Percentiles rank a stretch among this genome's conserved stretches.
These are phyloP conservation scores for Chromobotia macracanthus DNA, from an alignment of 2,797 vertebrate species.

Conservation along the genomic window DNA sequence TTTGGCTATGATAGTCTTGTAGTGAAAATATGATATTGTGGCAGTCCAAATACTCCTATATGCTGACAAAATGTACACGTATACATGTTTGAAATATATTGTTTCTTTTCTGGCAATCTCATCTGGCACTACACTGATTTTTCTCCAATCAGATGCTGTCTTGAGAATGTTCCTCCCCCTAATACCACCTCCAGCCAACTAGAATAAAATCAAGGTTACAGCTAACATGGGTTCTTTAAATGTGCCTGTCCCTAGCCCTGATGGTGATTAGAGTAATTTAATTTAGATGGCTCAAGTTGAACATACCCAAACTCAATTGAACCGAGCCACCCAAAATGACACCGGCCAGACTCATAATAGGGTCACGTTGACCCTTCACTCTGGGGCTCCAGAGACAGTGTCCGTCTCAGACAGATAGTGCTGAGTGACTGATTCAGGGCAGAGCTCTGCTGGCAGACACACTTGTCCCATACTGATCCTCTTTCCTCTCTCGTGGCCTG, in stretches of 20 bases:
- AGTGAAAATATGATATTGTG: no score
- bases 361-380: constrained; percentile 37
- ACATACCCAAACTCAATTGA: constrained; percentile 16
- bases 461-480: constrained; percentile 28
- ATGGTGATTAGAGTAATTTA: neutral
- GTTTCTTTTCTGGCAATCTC: neutral
- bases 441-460: constrained; percentile 46
- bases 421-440: constrained; percentile 60
- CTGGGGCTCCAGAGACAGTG: constrained; percentile 41
- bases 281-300: constrained; percentile 1
- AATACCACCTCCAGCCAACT: neutral
- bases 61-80: neutral
- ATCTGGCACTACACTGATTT: neutral
- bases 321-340: constrained; percentile 40
- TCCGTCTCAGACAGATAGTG: constrained; percentile 43
- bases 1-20: no score
- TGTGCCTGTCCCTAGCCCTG: neutral
- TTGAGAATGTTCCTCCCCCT: neutral
- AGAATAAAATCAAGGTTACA: neutral
- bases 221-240: neutral
- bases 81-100: neutral
- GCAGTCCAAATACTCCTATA: neutral
- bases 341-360: constrained; percentile 9
- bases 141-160: neutral
- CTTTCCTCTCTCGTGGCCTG: constrained; percentile 37